These are phyloP conservation scores for Rhagoletis pomonella DNA, from an alignment of 1,140 invertebrate species.

Conservation along the genomic window DNA sequence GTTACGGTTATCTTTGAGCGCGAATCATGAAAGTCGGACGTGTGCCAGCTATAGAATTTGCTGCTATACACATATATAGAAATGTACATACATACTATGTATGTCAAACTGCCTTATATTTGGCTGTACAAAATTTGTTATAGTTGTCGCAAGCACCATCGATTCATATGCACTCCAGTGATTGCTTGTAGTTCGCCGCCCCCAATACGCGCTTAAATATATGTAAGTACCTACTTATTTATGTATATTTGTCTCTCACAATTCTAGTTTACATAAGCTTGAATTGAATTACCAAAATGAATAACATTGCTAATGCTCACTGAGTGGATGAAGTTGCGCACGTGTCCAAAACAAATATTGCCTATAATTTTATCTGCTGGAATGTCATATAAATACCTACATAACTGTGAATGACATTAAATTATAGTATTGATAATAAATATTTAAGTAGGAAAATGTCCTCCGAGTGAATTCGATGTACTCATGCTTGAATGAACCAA, in stretches of 20 bases:
- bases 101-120: background rate
- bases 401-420: background rate
- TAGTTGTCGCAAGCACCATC: too few species aligned
- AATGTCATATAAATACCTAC: background rate
- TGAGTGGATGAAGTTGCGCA: background rate
- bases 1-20: slow-evolving; percentile 16
- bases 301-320: slow-evolving; percentile 6
- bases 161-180: too few species aligned
- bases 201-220: too few species aligned
- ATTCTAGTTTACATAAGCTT: background rate
- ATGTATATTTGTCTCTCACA: too few species aligned
- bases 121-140: too few species aligned
- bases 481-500: too few species aligned
- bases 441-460: background rate
- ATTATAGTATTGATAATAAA: background rate
- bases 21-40: background rate
- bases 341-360: slow-evolving; percentile 14
- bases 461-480: too few species aligned
- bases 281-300: slow-evolving; percentile 21
- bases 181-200: too few species aligned
- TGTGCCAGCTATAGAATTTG: background rate
- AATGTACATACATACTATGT: background rate
- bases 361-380: slow-evolving; percentile 13
- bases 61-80: background rate
- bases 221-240: too few species aligned